Base-by-base conservation (phyloP, 2,888 invertebrate genomes). In the Pegoplata infirma region DNA sequence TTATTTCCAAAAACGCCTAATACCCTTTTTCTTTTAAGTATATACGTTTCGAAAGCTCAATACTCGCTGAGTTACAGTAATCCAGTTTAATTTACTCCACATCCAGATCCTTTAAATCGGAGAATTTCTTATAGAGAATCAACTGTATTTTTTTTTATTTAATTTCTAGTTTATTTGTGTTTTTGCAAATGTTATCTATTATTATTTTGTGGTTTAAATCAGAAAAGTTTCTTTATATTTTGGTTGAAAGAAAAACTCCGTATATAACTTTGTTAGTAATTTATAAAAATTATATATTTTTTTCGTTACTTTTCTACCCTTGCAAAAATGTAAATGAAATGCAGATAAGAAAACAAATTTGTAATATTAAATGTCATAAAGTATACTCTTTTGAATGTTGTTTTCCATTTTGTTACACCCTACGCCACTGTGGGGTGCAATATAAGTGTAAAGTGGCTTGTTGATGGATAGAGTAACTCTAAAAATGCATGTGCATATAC, bases 261-360 rank as follows among this genome's bases (percentile, higher is more conserved):
- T 14, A 63, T 55, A 46, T 14, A n/a, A n/a, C n/a, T 28, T 59
- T 19, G 17, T 19, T 68, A 40, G 47, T 61, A 56, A 68, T 75
- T 75, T 49, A 36, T 23, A 59, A 53, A 67, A 74, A 61, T 5
- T 21, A 23, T 21, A 1, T 46, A 12, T 47, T 47, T 46, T 28
- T 25, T 28, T 47, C 14, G n/a, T n/a, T 55, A 0, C 3, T 40
- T 40, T 32, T 51, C 36, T 49, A 47, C 55, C 23, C 66, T 74
- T 53, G 61, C n/a, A 19, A 61, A 75, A 75, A 75, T 68, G 61
- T 44, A 75, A 75, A 75, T 75, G 75, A 63, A 75, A 63, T 68
- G 55, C 61, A 75, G 75, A 75, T 75, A 75, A 75, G 74, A 68
- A 75, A 75, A 75, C 61, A 68, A 67, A 75, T 75, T 75, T 68